These are phyloP conservation scores for Drosophila mojavensis DNA, from an alignment of 1,140 invertebrate species.

Conservation along the genomic window DNA sequence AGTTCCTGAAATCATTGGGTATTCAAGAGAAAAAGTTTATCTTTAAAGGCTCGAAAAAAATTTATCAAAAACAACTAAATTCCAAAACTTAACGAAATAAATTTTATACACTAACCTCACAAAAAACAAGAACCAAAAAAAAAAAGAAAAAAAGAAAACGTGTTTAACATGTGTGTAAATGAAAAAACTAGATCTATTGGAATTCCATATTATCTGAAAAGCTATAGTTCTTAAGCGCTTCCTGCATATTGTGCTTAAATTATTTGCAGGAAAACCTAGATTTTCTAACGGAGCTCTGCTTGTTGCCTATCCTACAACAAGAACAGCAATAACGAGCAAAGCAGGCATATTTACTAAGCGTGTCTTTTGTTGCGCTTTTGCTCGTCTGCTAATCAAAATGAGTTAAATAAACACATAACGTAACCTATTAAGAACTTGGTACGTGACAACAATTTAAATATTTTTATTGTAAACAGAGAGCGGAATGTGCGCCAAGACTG, in stretches of 20 bases:
- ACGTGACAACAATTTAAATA: conserved; percentile 83
- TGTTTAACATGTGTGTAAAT: not conserved
- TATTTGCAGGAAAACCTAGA: not conserved
- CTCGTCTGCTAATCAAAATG: conserved; percentile 78
- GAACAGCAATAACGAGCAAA: not conserved
- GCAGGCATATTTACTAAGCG: conserved; percentile 21
- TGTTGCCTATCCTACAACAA: not conserved
- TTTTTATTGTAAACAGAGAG: conserved; percentile 82
- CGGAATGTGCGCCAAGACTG: conserved; percentile 31
- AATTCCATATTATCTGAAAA: no score
- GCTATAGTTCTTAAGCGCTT: no score
- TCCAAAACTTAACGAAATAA: conserved; percentile 36
- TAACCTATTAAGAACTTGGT: conserved; percentile 83
- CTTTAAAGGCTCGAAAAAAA: conserved; percentile 1
- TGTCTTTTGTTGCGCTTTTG: conserved; percentile 63
- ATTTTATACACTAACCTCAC: conserved; percentile 13
- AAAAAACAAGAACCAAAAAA: not conserved
- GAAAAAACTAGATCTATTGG: not conserved
- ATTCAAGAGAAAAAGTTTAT: not conserved
- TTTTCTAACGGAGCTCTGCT: conserved; percentile 10
- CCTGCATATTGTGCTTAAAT: not conserved
- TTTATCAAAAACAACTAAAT: conserved; percentile 22
- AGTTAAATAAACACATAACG: conserved; percentile 83
- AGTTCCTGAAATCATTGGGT: conserved; percentile 6
- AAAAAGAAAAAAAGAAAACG: not conserved